These are phyloP conservation scores for Melanotaenia boesemani DNA, from an alignment of 2,797 vertebrate genomes.

Conservation along the genomic window DNA sequence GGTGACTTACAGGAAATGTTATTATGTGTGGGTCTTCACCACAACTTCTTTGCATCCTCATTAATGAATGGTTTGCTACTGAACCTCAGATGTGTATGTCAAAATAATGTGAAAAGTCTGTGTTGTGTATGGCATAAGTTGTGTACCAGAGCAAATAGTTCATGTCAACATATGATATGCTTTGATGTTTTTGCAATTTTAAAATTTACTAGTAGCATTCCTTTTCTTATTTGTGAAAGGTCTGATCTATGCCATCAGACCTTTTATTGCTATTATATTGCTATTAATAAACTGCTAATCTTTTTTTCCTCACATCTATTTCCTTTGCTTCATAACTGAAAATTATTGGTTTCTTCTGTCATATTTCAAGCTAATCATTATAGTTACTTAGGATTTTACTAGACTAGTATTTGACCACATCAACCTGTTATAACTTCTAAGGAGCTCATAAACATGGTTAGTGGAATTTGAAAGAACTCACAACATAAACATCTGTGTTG, in stretches of 20 bases:
- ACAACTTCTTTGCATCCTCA: not conserved
- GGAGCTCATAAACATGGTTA: conserved; percentile 33
- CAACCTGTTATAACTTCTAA: conserved; percentile 18
- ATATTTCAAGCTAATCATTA: conserved; percentile 15
- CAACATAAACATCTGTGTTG: conserved; percentile 32
- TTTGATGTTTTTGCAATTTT: no score
- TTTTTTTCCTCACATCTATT: not conserved
- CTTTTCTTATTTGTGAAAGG: no score
- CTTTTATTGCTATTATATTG: not conserved
- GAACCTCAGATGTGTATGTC: no score
- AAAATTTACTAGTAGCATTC: no score
- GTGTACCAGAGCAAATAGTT: no score
- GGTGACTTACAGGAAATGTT: conserved; percentile 25
- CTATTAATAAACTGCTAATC: not conserved
- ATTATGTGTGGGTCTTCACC: conserved; percentile 25
- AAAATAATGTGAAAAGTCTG: no score
- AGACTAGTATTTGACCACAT: conserved; percentile 17
- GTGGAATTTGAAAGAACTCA: conserved; percentile 30
- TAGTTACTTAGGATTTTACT: conserved; percentile 12
- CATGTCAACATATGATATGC: no score
- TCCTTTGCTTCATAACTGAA: not conserved
- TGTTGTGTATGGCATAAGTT: no score
- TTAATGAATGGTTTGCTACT: no score
- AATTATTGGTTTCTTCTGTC: conserved; percentile 9
- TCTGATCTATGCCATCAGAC: no score